A percentile compares a stretch with the other conserved stretches of the same genome.
Conservation (phyloP, 2,113 vertebrate species). For the Oxyura jamaicensis region DNA sequence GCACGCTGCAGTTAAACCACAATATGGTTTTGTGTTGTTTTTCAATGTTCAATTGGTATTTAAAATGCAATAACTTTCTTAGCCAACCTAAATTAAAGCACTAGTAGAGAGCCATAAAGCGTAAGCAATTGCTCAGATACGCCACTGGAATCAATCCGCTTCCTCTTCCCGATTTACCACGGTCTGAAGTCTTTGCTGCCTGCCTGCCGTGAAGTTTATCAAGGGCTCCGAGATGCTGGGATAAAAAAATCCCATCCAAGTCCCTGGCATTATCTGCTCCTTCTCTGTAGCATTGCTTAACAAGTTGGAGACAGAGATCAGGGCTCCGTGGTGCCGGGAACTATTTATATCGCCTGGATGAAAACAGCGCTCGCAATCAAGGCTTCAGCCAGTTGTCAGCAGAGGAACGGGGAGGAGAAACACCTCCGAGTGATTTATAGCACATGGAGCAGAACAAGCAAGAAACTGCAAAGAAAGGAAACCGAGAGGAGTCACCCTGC, state of each 20-base stretch:
- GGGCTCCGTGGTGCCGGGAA: constrained; percentile 10
- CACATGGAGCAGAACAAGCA: constrained; percentile 49
- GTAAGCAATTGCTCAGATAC: constrained; percentile 51
- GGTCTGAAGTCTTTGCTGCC: not conserved
- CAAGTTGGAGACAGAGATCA: constrained; percentile 45
- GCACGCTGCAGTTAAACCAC: constrained; percentile 69
- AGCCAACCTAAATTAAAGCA: constrained; percentile 63
- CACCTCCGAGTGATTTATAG: constrained; percentile 65
- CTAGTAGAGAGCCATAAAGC: constrained; percentile 48
- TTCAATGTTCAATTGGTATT: constrained; percentile 69
- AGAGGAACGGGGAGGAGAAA: constrained; percentile 59
- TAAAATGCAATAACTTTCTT: constrained; percentile 70
- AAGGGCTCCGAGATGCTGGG: not conserved
- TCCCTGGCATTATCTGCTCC: constrained; percentile 28
- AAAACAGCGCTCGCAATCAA: constrained; percentile 54
- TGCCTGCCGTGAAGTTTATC: not conserved
- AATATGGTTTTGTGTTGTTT: constrained; percentile 63
- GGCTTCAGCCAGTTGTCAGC: constrained; percentile 67
- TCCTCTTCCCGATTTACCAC: not conserved
- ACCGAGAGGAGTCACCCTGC: constrained; percentile 33
- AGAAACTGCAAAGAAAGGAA: constrained; percentile 54
- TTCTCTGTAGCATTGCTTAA: constrained; percentile 11
- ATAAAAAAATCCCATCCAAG: not conserved
- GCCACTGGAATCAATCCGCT: constrained; percentile 34
- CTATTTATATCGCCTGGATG: constrained; percentile 66